phyloP scores from a whole-genome alignment of 2,797 vertebrate species.

The Myotis vivesi region DNA sequence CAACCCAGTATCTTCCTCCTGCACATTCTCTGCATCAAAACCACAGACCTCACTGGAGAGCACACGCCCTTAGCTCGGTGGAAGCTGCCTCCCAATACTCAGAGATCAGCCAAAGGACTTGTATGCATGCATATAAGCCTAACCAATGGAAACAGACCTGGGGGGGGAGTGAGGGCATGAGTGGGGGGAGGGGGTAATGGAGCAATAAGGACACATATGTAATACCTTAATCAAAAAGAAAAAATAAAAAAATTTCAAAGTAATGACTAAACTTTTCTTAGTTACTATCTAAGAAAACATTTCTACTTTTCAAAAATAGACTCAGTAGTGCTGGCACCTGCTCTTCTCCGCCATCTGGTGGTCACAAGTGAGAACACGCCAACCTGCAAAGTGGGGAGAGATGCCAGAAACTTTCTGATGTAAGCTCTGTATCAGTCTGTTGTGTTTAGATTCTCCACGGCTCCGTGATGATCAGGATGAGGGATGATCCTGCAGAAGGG shows the following conservation, averaged over 20 bases:
- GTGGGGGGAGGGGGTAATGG: too few relatives aligned
- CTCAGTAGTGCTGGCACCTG: too few relatives aligned
- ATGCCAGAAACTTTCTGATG: not conserved
- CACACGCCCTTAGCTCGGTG: not conserved
- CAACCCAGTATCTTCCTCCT: not conserved
- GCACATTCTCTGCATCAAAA: not conserved
- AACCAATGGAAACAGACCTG: too few relatives aligned
- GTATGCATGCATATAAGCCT: too few relatives aligned
- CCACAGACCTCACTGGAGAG: not conserved
- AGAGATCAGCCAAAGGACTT: too few relatives aligned
- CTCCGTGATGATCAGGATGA: not conserved
- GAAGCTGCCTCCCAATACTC: not conserved
- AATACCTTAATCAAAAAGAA: too few relatives aligned
- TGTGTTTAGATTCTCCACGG: not conserved
- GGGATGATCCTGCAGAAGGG: not conserved
- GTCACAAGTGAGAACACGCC: not conserved
- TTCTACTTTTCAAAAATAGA: too few relatives aligned
- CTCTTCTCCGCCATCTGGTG: not conserved
- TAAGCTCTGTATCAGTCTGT: not conserved
- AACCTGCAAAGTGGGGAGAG: not conserved
- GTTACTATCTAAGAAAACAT: too few relatives aligned
- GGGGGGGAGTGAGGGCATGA: too few relatives aligned
- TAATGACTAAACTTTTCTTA: too few relatives aligned
- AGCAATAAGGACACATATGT: too few relatives aligned
- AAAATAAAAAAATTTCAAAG: too few relatives aligned